Evolutionary conservation across 1,140 invertebrate species (phyloP).

Genomic region (Ceratina calcarata): DNA sequence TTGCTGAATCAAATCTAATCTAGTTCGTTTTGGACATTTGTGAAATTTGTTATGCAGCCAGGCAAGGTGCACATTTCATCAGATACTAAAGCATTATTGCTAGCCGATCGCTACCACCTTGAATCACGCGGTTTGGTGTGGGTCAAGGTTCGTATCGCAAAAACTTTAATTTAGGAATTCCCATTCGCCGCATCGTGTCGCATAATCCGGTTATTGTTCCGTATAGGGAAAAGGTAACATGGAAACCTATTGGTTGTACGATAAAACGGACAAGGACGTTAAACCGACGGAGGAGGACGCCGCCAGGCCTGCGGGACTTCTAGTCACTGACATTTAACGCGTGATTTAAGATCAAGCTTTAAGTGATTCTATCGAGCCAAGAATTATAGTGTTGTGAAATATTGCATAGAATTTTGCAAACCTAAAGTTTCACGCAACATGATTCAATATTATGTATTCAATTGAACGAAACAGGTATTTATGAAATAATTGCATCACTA

Average conservation of each 20-base stretch:
- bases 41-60: slow-evolving; percentile 76
- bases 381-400: background rate
- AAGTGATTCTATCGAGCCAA: too few relatives aligned
- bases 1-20: too few relatives aligned
- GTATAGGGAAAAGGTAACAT: slow-evolving; percentile 91
- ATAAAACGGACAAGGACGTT: slow-evolving; percentile 66
- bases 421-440: too few relatives aligned
- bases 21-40: background rate
- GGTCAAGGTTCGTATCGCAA: slow-evolving; percentile 85
- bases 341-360: background rate
- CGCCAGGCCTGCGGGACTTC: slow-evolving; percentile 23
- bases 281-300: slow-evolving; percentile 27
- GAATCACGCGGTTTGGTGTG: slow-evolving; percentile 85
- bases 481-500: too few relatives aligned
- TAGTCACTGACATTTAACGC: slow-evolving; percentile 56
- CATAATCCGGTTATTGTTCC: slow-evolving; percentile 55
- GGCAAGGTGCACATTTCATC: slow-evolving; percentile 89
- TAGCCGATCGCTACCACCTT: slow-evolving; percentile 82
- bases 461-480: too few relatives aligned
- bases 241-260: slow-evolving; percentile 91
- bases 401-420: too few relatives aligned
- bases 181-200: background rate
- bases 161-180: slow-evolving; percentile 4
- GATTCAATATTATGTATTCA: too few relatives aligned
- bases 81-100: slow-evolving; percentile 83